Conservation (phyloP, 2,888 invertebrate genomes). For the Acronicta alni region DNA sequence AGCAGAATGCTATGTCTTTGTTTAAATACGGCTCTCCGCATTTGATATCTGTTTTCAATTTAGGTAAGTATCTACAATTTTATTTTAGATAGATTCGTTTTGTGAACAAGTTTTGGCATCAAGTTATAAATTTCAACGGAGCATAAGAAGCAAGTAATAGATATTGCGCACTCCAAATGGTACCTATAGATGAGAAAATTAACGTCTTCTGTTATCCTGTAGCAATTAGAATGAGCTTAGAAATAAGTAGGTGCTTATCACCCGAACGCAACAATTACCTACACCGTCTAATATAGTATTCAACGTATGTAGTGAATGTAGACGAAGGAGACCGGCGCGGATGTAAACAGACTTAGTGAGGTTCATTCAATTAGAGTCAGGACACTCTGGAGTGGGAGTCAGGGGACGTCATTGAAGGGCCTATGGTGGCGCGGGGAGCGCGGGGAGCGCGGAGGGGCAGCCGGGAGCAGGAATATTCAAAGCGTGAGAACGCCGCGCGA, state of each 20-base stretch:
- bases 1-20: constrained; percentile 64
- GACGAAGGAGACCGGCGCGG: constrained; percentile 66
- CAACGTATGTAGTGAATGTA: constrained; percentile 53
- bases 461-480: constrained; percentile 88
- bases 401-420: constrained; percentile 86
- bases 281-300: constrained; percentile 38
- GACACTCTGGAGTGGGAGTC: constrained; percentile 79
- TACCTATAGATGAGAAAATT: constrained; percentile 59
- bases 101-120: constrained; percentile 63
- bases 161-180: constrained; percentile 51
- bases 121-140: constrained; percentile 51
- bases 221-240: constrained; percentile 36
- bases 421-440: constrained; percentile 65
- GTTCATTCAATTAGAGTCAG: constrained; percentile 84
- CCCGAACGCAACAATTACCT: constrained; percentile 38
- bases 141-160: constrained; percentile 50
- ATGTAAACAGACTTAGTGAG: constrained; percentile 81
- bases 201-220: constrained; percentile 53
- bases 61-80: constrained; percentile 42
- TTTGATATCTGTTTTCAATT: constrained; percentile 63
- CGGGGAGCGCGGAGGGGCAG: constrained; percentile 62
- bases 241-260: constrained; percentile 32
- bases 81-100: constrained; percentile 50
- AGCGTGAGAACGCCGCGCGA: constrained; percentile 89
- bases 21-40: constrained; percentile 65